phyloP scores from a whole-genome alignment of 2,113 vertebrate species.

The Tragelaphus strepsiceros region DNA sequence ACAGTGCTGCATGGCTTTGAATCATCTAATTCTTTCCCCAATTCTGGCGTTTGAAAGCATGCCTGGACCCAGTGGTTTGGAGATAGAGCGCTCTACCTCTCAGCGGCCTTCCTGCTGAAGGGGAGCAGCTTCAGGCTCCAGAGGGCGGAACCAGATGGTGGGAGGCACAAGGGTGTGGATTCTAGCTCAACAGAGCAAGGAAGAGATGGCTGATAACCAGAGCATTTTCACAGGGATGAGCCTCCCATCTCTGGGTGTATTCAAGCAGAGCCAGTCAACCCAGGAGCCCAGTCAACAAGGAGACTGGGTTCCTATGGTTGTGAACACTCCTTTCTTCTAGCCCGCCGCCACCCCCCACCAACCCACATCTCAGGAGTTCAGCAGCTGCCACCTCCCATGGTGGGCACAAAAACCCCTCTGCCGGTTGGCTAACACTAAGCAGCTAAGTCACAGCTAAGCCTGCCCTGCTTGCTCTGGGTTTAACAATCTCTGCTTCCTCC shows the following conservation, averaged over 20 bases:
- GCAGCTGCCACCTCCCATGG: background rate
- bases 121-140: background rate
- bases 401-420: background rate
- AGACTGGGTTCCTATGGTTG: background rate
- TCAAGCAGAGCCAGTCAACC: background rate
- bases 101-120: background rate
- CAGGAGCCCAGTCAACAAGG: background rate
- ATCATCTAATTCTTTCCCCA: background rate
- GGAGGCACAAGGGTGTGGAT: background rate
- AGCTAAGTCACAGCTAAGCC: background rate
- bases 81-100: background rate
- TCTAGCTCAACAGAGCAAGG: background rate
- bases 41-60: background rate
- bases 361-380: background rate
- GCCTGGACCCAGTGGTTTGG: background rate
- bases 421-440: background rate
- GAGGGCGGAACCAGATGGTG: background rate
- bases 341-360: fast-evolving
- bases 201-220: background rate
- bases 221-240: background rate
- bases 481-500: background rate
- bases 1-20: background rate
- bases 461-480: background rate
- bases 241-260: background rate
- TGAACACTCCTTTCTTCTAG: background rate